Evolutionary conservation across 2,888 invertebrate species (phyloP).

Genomic region (Xanthorhoe spadicearia): DNA sequence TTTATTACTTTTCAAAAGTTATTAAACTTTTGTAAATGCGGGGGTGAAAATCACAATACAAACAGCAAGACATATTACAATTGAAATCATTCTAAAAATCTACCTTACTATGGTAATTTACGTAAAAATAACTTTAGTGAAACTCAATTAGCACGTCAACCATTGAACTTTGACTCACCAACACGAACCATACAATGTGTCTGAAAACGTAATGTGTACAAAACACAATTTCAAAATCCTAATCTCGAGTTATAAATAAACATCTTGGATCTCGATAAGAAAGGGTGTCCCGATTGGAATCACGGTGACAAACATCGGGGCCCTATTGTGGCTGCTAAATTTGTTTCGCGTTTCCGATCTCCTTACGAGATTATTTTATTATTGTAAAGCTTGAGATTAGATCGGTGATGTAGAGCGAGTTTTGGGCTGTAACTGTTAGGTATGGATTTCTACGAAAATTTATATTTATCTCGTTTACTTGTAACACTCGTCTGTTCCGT

Average conservation of each 20-base stretch:
- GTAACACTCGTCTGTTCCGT: not conserved
- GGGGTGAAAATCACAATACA: slow-evolving; percentile 16
- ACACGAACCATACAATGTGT: slow-evolving; percentile 5
- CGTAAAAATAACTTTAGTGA: not conserved
- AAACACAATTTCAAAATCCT: slow-evolving; percentile 35
- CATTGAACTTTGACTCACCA: slow-evolving; percentile 6
- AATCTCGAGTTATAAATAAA: slow-evolving; percentile 45
- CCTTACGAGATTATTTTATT: slow-evolving; percentile 76
- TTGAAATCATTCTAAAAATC: not conserved
- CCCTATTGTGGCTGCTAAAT: slow-evolving; percentile 81
- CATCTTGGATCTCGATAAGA: slow-evolving; percentile 72
- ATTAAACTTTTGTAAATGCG: slow-evolving; percentile 24
- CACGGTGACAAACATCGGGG: slow-evolving; percentile 76
- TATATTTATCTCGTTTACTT: not conserved
- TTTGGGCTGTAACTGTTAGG: slow-evolving; percentile 38
- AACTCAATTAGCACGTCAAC: slow-evolving; percentile 10
- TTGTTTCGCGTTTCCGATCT: slow-evolving; percentile 82
- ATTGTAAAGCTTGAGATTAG: slow-evolving; percentile 68
- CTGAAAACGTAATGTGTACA: slow-evolving; percentile 27
- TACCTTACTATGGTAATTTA: not conserved
- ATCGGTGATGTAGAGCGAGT: slow-evolving; percentile 52
- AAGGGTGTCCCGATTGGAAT: slow-evolving; percentile 74
- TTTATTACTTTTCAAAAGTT: slow-evolving; percentile 57
- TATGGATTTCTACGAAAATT: not conserved
- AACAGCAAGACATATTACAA: not conserved